Conservation (phyloP, 2,113 vertebrate genomes). For the Pelobates fuscus region DNA sequence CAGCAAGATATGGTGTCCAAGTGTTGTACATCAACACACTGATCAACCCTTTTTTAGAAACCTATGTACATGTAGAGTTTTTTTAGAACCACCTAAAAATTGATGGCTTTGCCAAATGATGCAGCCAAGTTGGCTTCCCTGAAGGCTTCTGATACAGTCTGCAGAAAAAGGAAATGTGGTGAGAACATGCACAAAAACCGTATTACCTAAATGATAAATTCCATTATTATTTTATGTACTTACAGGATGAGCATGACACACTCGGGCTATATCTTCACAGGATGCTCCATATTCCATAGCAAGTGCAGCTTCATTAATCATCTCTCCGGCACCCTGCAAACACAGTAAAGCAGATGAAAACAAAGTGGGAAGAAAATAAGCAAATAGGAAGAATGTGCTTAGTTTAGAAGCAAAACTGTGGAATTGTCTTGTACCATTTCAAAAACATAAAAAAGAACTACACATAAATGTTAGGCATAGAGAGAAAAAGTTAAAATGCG, state of each 20-base stretch:
- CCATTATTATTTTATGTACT: conserved; percentile 49
- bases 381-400: too few relatives aligned
- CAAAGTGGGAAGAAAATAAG: too few relatives aligned
- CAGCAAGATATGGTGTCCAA: conserved; percentile 60
- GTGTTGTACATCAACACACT: conserved; percentile 51
- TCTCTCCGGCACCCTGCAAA: conserved; percentile 91
- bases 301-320: conserved; percentile 94
- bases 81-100: conserved; percentile 76
- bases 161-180: conserved; percentile 53
- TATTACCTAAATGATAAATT: neutral
- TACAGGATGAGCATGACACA: conserved; percentile 97
- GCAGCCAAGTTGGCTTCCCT: conserved; percentile 97
- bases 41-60: conserved; percentile 57
- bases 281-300: conserved; percentile 98
- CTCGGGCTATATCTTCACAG: conserved; percentile 93
- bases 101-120: conserved; percentile 96
- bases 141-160: conserved; percentile 99
- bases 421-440: neutral
- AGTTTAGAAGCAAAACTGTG: neutral
- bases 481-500: too few relatives aligned
- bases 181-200: neutral
- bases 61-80: conserved; percentile 53
- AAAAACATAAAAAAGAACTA: too few relatives aligned
- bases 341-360: neutral
- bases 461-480: too few relatives aligned